Evolutionary conservation across 2,888 invertebrate genomes (phyloP).

Genomic region (Ferrisia virgata): DNA sequence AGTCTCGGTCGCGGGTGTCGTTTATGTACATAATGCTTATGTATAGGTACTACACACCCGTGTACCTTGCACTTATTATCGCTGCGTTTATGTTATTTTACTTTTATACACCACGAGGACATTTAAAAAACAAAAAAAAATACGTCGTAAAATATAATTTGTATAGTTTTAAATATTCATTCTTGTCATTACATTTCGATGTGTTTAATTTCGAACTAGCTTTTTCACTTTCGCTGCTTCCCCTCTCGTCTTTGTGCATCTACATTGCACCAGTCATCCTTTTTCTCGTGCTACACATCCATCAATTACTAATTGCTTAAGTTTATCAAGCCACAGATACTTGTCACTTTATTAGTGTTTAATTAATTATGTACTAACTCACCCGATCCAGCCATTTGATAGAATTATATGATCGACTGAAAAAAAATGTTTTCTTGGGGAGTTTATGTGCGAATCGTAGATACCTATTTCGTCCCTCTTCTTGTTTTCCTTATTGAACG

Average conservation of each 20-base stretch:
- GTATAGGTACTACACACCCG: neutral
- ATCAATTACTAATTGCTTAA: neutral
- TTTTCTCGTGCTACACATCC: no score
- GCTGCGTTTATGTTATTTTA: neutral
- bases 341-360: neutral
- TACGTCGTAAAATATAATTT: conserved; percentile 35
- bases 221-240: neutral
- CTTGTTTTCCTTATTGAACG: no score
- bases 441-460: no score
- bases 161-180: neutral
- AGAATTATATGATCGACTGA: no score
- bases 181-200: neutral
- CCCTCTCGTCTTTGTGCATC: neutral
- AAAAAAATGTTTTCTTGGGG: neutral
- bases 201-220: neutral
- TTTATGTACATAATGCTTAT: neutral
- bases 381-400: no score
- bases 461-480: no score
- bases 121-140: neutral
- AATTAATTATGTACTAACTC: no score
- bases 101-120: neutral
- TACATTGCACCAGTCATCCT: no score
- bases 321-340: neutral
- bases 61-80: neutral
- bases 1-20: neutral